Evolutionary conservation across 2,113 vertebrate genomes (phyloP), one percentile per base, ranked within the genome.

Genomic region (Salminus brasiliensis): DNA sequence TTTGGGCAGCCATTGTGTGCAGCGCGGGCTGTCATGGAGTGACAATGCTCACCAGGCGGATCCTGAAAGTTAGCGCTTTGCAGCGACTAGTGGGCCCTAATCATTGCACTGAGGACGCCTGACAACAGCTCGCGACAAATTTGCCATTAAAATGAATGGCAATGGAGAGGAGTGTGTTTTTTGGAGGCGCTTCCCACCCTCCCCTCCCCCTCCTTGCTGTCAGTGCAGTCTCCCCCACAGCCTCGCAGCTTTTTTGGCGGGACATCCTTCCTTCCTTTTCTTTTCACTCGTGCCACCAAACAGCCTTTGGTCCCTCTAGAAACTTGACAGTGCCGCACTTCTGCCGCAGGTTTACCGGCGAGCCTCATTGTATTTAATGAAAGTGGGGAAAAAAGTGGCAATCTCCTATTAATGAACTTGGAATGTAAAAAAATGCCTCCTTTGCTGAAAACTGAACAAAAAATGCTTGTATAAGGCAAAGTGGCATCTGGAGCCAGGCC

Each of bases 321-420:
- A 88, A 83, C 66, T 86, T 92, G 91, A 92, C 92, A 92, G 90
- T 86, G 81, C 60, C 85, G 78, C 85, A 76, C 88, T 86, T 88
- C 89, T 87, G 87, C 88, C 87, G 83, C 87, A 74, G 81, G 90
- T 89, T 82, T 86, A 78, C 91, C 86, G 91, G 81, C 87, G 86
- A 88, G 90, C 89, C 89, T 91, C 89, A 89, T 93, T 93, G 92
- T 91, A 90, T 93, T 93, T 93, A 93, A 93, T 92, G 91, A 92
- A 92, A 88, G 90, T 55, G 3, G 21, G 59, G 63, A 87, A 91
- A 92, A 93, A 92, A 92, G 89, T 90, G 90, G 91, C 91, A 92
- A 91, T 93, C 89, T 90, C 90, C 91, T 91, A 90, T 93, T 93
- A 93, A 94, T 93, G 91, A 93, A 93, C 89, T 90, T 85, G 84